Percentiles rank a stretch among this genome's conserved stretches.
phyloP scores from a whole-genome alignment of 2,113 vertebrate genomes.

The Zosterops pallidus region DNA sequence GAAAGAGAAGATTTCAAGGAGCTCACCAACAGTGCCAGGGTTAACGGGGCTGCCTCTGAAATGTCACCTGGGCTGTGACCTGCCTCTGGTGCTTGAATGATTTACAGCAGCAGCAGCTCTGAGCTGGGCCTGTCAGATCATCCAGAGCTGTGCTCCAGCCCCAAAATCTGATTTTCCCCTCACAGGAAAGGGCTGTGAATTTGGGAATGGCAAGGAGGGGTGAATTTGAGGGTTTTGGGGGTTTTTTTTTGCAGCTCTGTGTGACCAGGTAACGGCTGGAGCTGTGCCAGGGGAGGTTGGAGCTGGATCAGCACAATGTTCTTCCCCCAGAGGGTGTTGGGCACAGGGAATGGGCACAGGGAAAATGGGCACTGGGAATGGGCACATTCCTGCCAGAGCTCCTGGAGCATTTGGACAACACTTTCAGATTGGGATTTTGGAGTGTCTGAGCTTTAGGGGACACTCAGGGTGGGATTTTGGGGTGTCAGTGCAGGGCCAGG shows the following conservation, averaged over 20 bases:
- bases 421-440: not conserved
- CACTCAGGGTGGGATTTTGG: too few species aligned
- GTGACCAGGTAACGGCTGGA: not conserved
- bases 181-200: not conserved
- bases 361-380: not conserved
- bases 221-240: not conserved
- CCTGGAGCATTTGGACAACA: fast-evolving
- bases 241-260: not conserved
- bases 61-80: not conserved
- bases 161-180: not conserved
- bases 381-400: not conserved
- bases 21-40: not conserved
- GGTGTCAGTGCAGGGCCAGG: not conserved
- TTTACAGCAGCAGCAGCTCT: not conserved
- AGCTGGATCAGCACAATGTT: not conserved
- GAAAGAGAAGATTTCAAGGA: not conserved
- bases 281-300: not conserved
- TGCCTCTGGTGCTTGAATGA: not conserved
- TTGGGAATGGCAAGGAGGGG: not conserved
- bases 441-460: not conserved
- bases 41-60: not conserved
- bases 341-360: not conserved
- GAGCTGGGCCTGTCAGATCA: not conserved
- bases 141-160: not conserved
- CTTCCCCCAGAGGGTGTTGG: not conserved